phyloP scores from a whole-genome alignment of 2,113 vertebrate genomes.

The Caloenas nicobarica region DNA sequence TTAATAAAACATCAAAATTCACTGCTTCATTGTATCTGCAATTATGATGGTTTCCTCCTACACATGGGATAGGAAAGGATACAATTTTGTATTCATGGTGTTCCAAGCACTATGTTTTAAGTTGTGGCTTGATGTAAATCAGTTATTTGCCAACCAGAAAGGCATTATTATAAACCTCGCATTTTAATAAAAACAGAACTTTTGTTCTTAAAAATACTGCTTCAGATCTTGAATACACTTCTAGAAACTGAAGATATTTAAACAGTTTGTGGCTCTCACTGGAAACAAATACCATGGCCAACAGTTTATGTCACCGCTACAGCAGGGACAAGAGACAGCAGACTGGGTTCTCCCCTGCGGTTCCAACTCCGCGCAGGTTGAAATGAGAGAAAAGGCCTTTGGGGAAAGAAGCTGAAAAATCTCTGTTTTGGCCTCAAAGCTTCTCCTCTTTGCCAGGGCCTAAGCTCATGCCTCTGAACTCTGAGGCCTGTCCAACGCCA shows the following conservation, averaged over 20 bases:
- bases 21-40: constrained; percentile 23
- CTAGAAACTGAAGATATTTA: background rate
- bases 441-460: background rate
- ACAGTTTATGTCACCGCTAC: background rate
- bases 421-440: background rate
- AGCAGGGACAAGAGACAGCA: background rate
- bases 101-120: background rate
- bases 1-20: constrained; percentile 57
- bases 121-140: background rate
- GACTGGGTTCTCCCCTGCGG: background rate
- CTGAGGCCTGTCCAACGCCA: background rate
- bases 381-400: background rate
- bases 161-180: background rate
- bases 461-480: background rate
- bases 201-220: background rate
- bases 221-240: background rate
- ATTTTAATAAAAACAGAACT: constrained; percentile 1
- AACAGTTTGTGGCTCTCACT: background rate
- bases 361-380: background rate
- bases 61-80: background rate
- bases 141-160: constrained; percentile 15
- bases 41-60: constrained; percentile 40
- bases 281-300: background rate
- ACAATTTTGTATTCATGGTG: background rate
- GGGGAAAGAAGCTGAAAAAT: background rate